phyloP scores from a whole-genome alignment of 2,797 vertebrate genomes.

The Enoplosus armatus region DNA sequence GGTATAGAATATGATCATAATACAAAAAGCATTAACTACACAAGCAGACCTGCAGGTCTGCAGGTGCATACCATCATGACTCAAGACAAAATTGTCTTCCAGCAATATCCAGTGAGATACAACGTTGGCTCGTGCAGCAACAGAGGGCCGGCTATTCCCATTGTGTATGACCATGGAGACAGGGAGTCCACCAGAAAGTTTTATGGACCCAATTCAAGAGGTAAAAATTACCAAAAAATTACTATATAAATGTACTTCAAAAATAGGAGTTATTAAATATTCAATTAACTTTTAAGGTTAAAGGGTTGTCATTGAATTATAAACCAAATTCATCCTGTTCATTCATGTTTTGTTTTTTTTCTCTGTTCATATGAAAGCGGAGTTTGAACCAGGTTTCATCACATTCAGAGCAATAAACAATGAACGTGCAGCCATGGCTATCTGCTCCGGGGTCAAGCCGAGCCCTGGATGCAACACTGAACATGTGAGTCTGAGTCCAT shows the following conservation, averaged over 20 bases:
- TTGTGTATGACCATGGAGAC: slow-evolving; percentile 51
- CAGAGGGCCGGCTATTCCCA: slow-evolving; percentile 43
- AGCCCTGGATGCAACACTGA: slow-evolving; percentile 17
- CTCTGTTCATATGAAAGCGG: neutral
- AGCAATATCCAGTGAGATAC: slow-evolving; percentile 58
- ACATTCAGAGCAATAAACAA: slow-evolving; percentile 56
- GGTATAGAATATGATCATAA: neutral
- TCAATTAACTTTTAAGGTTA: neutral
- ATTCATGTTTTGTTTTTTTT: no score
- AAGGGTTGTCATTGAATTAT: neutral
- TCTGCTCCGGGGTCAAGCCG: slow-evolving; percentile 56
- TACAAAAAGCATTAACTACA: neutral
- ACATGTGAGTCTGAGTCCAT: slow-evolving; percentile 35
- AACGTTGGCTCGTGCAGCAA: neutral
- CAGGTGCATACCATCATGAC: neutral
- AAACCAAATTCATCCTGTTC: neutral
- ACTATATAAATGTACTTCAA: neutral
- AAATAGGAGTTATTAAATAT: no score
- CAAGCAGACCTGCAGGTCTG: neutral
- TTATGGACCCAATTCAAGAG: slow-evolving; percentile 16
- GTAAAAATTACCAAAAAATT: slow-evolving; percentile 9
- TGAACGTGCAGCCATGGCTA: slow-evolving; percentile 39
- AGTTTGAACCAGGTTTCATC: slow-evolving; percentile 53
- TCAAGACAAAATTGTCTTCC: neutral
- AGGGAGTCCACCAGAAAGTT: slow-evolving; percentile 22